These are phyloP conservation scores for Ceratosolen solmsi DNA, from an alignment of 1,140 invertebrate genomes.

Conservation along the genomic window DNA sequence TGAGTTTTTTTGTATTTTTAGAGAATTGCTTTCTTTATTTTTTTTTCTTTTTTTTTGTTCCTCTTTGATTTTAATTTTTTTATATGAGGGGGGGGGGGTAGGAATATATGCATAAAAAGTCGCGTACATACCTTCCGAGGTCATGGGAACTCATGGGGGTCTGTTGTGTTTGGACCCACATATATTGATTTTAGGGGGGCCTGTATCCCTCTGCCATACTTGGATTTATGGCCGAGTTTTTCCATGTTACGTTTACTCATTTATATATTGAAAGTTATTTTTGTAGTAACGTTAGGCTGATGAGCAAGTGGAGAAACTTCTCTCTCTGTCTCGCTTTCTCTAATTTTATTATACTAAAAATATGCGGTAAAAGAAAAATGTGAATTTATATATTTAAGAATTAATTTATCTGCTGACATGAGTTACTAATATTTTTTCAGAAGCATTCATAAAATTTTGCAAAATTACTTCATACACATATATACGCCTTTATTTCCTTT, in stretches of 20 bases:
- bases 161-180: conserved; percentile 41
- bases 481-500: no score
- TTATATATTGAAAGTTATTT: conserved; percentile 28
- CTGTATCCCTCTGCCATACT: neutral
- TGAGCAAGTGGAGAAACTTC: conserved; percentile 53
- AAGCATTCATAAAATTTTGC: no score
- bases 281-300: conserved; percentile 54
- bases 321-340: neutral
- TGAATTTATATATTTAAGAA: no score
- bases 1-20: conserved; percentile 42
- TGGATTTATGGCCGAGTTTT: neutral
- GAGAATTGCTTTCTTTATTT: neutral
- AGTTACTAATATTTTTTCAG: no score
- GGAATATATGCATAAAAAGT: conserved; percentile 34
- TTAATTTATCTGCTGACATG: no score
- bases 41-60: neutral
- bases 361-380: no score
- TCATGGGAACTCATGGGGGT: conserved; percentile 74
- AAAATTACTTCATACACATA: no score
- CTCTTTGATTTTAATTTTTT: conserved; percentile 15
- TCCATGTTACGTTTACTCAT: neutral
- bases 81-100: conserved; percentile 38
- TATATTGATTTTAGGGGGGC: conserved; percentile 13
- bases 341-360: no score
- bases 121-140: conserved; percentile 60